Conservation (phyloP, 2,797 vertebrate genomes). For the Orestias chungarensis region DNA sequence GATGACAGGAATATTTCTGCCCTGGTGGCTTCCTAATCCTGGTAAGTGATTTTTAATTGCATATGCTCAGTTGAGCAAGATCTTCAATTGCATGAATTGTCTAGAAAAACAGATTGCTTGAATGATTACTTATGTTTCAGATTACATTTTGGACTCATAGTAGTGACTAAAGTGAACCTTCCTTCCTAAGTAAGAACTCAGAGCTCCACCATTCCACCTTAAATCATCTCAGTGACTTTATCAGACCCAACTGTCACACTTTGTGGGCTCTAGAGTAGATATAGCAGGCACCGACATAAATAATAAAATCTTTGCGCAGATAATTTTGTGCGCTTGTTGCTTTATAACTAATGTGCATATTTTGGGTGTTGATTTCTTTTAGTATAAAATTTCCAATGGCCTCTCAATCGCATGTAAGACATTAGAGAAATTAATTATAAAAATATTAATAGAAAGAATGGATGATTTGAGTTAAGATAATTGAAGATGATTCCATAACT, state of each 20-base stretch:
- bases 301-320: constrained; percentile 16
- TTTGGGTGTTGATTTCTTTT: background rate
- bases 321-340: constrained; percentile 14
- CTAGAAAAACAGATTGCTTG: background rate
- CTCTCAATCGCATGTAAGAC: background rate
- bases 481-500: background rate
- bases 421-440: background rate
- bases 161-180: background rate
- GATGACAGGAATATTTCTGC: constrained; percentile 33
- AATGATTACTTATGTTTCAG: background rate
- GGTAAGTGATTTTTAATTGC: constrained; percentile 53
- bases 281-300: constrained; percentile 10
- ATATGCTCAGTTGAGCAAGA: constrained; percentile 14
- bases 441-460: background rate
- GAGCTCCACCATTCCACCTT: constrained; percentile 42
- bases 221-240: constrained; percentile 33
- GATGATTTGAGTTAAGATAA: background rate
- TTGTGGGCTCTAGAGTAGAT: constrained; percentile 16
- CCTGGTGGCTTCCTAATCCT: constrained; percentile 33
- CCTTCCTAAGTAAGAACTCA: constrained; percentile 15
- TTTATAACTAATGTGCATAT: background rate
- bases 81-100: constrained; percentile 5
- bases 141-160: background rate
- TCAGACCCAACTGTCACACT: constrained; percentile 44
- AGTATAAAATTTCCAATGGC: background rate